These are phyloP conservation scores for Phortica magna DNA, from an alignment of 2,888 invertebrate genomes.

Conservation along the genomic window DNA sequence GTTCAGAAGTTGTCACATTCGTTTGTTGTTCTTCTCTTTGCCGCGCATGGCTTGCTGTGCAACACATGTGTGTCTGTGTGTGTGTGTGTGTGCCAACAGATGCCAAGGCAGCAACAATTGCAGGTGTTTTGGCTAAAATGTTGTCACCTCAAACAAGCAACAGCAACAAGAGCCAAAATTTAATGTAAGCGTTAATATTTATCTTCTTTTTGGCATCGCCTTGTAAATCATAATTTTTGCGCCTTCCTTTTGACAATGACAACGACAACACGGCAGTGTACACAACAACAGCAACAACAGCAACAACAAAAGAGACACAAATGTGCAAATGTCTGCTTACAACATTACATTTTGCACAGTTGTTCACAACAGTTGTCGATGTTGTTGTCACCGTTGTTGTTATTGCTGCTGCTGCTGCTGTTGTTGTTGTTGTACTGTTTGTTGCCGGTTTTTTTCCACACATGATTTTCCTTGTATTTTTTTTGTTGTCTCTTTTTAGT, in stretches of 20 bases:
- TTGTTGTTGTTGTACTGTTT: neutral
- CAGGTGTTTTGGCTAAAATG: slow-evolving; percentile 36
- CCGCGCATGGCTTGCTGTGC: neutral
- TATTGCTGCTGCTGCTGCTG: neutral
- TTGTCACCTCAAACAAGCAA: slow-evolving; percentile 41
- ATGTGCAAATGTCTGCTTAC: slow-evolving; percentile 3
- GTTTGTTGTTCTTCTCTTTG: neutral
- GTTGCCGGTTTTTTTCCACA: slow-evolving; percentile 10
- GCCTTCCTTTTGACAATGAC: slow-evolving; percentile 18
- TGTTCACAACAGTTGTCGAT: neutral
- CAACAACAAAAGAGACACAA: slow-evolving; percentile 26
- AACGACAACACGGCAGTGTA: slow-evolving; percentile 19
- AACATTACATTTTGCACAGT: slow-evolving; percentile 1
- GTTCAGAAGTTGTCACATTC: neutral
- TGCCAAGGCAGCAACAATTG: slow-evolving; percentile 43
- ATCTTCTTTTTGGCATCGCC: slow-evolving; percentile 62
- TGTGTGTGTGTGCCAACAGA: slow-evolving; percentile 33
- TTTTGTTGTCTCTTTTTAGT: neutral
- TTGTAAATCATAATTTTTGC: slow-evolving; percentile 68
- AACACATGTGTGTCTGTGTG: neutral
- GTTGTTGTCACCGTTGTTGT: slow-evolving; percentile 3
- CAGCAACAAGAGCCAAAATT: neutral
- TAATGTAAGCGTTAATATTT: slow-evolving; percentile 25
- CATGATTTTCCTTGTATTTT: neutral
- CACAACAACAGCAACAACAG: slow-evolving; percentile 35